A percentile compares a stretch with the other conserved stretches of the same genome.
phyloP scores from a whole-genome alignment of 2,113 vertebrate species.

The Thermophis baileyi region DNA sequence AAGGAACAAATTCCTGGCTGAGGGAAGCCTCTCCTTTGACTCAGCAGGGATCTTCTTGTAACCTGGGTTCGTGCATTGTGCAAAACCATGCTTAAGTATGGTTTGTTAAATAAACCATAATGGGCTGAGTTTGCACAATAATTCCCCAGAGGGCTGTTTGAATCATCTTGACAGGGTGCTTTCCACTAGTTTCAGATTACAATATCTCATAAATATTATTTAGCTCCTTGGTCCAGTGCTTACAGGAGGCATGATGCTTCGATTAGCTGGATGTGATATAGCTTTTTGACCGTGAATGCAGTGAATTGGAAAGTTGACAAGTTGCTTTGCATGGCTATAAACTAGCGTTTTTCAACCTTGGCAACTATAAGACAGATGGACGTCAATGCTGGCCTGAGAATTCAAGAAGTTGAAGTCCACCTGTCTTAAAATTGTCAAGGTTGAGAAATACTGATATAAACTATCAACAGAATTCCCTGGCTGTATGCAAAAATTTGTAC shows the following conservation, averaged over 20 bases:
- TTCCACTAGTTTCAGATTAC: neutral
- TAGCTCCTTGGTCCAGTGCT: constrained; percentile 7
- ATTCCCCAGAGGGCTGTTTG: neutral
- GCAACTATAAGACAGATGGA: neutral
- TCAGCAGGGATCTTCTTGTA: neutral
- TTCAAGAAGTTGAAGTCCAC: neutral
- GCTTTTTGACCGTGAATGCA: neutral
- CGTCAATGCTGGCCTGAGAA: neutral
- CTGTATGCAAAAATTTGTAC: neutral
- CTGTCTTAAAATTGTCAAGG: neutral
- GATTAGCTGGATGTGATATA: neutral
- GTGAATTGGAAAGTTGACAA: neutral
- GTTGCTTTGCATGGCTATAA: neutral
- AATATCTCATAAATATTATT: neutral
- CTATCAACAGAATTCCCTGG: neutral
- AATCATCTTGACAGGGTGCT: neutral
- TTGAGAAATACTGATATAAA: neutral
- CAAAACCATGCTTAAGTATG: neutral
- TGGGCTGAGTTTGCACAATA: neutral
- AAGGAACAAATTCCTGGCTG: neutral
- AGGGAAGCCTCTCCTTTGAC: neutral
- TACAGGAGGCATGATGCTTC: accelerated
- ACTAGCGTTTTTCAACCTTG: neutral
- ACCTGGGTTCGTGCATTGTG: neutral
- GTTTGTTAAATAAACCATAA: neutral